Conservation (phyloP, 2,113 vertebrate genomes). For the Cochlearius cochlearius region DNA sequence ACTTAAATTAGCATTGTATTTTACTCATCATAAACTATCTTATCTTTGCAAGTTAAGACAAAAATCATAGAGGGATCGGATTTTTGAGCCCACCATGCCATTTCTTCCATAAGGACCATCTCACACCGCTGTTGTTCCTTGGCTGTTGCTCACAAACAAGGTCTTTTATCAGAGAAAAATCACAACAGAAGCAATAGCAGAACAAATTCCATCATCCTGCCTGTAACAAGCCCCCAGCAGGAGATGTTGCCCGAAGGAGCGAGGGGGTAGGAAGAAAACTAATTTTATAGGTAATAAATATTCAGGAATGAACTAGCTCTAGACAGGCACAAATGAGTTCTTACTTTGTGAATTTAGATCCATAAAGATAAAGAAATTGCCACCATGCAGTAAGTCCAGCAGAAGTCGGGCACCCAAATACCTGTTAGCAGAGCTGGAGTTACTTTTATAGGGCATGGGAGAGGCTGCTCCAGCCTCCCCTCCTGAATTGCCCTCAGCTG, state of each 20-base stretch:
- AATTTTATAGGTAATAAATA: neutral
- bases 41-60: neutral
- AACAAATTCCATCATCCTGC: neutral
- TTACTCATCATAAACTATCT: neutral
- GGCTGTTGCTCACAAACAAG: neutral
- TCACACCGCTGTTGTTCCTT: accelerated
- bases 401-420: neutral
- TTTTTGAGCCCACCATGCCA: neutral
- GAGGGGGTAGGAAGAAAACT: neutral
- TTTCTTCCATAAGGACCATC: neutral
- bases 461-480: neutral
- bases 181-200: neutral
- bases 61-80: neutral
- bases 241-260: neutral
- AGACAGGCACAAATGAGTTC: neutral
- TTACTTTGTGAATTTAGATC: neutral
- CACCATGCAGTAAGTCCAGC: neutral
- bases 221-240: neutral
- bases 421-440: neutral
- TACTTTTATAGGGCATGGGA: neutral
- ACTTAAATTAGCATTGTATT: neutral
- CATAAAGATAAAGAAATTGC: neutral
- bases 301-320: neutral
- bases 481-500: neutral
- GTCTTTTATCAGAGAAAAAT: neutral